Evolutionary conservation across 2,888 invertebrate genomes (phyloP), one percentile per base, ranked within the genome.

Genomic region (Ormyrus labotus): DNA sequence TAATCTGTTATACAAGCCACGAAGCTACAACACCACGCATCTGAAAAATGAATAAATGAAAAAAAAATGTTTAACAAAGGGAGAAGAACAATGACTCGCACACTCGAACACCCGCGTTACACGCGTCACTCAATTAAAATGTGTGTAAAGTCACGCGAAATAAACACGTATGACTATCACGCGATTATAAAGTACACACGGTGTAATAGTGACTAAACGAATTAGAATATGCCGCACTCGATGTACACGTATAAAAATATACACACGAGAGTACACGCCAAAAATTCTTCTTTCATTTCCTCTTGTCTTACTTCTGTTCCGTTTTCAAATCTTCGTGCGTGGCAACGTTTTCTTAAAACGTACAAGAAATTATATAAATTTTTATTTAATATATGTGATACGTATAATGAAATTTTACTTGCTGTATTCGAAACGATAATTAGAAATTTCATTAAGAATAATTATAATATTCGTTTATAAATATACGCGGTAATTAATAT

Each of bases 201-300:
- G 70, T 48, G 48, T 71, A 61, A 61, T n/a, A 61, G 61, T 71
- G 60, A 48, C 55, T 34, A 73, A 74, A 55, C 64, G 73, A 73
- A 45, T 76, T 69, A 68, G 34, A 77, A 53, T 71, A 74, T 65
- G 51, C 65, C 69, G 74, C 80, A 80, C 80, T 70, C 71, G 53
- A 65, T 75, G 64, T 71, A 60, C 53, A 79, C 68, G 13, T 58
- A 69, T 60, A 19, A 50, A 34, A 34, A 65, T 78, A 78, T 55
- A 53, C 6, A 69, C 73, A 71, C 61, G 9, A 51, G 45, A 3
- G 51, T 51, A 80, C 61, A 80, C 64, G 57, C 55, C 11, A 57
- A 61, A 61, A 48, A 6, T 5, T 53, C 19, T 50, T 9, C 6
- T 72, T 45, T 61, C 5, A 11, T 63, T 64, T 61, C 10, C 8